These are phyloP conservation scores for Armadillidium nasatum DNA, from an alignment of 1,140 invertebrate species.

Conservation along the genomic window DNA sequence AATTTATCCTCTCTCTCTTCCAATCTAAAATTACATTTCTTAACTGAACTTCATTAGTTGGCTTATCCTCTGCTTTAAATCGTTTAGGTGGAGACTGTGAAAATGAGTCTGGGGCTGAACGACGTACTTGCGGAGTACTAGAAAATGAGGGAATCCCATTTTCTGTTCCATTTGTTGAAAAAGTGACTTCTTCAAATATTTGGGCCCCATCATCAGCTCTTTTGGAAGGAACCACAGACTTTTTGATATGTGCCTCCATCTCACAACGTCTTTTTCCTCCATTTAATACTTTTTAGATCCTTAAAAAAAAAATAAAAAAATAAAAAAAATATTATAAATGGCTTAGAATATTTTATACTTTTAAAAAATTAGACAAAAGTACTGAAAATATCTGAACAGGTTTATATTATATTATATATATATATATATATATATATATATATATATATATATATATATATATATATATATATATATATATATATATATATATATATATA, in stretches of 20 bases:
- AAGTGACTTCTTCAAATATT: not conserved
- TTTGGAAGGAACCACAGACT: not conserved
- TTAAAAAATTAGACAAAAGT: too few relatives aligned
- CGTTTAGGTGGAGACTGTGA: not conserved
- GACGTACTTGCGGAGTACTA: not conserved
- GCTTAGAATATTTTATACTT: too few relatives aligned
- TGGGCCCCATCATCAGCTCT: not conserved
- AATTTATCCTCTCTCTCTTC: slow-evolving; percentile 39
- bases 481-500: too few relatives aligned
- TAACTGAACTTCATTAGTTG: slow-evolving; percentile 31
- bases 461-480: too few relatives aligned
- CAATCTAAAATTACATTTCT: slow-evolving; percentile 38
- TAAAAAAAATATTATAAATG: too few relatives aligned
- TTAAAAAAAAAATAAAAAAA: not conserved
- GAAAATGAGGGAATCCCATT: not conserved
- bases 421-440: too few relatives aligned
- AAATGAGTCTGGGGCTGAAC: not conserved
- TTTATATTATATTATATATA: too few relatives aligned
- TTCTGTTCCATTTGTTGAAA: not conserved
- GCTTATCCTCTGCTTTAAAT: slow-evolving; percentile 27
- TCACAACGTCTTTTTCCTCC: not conserved
- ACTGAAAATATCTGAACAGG: too few relatives aligned
- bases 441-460: too few relatives aligned
- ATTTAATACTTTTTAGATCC: slow-evolving; percentile 1
- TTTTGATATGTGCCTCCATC: slow-evolving; percentile 7